phyloP scores from a whole-genome alignment of 2,888 invertebrate genomes.

The Eurois occulta region DNA sequence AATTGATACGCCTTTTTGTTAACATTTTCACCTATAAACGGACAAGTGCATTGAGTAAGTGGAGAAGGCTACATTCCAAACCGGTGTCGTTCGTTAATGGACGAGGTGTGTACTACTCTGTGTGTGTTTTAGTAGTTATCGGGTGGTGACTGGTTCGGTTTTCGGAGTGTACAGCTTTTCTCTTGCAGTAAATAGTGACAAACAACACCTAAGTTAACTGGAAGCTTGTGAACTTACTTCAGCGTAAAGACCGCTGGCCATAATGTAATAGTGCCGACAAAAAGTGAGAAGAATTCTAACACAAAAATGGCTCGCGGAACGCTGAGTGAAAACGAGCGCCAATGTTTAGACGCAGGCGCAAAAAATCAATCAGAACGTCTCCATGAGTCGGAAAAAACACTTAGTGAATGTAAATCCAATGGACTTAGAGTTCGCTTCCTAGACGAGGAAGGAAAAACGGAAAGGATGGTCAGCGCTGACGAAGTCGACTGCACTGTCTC shows the following conservation, averaged over 20 bases:
- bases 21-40: constrained; percentile 76
- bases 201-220: constrained; percentile 56
- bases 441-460: constrained; percentile 88
- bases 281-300: constrained; percentile 66
- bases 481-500: constrained; percentile 86
- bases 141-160: constrained; percentile 79
- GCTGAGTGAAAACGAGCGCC: constrained; percentile 87
- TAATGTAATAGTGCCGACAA: constrained; percentile 74
- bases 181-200: constrained; percentile 65
- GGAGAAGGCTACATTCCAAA: constrained; percentile 89
- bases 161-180: constrained; percentile 68
- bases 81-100: constrained; percentile 89
- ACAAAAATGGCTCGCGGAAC: constrained; percentile 87
- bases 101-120: constrained; percentile 87
- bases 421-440: constrained; percentile 87
- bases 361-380: constrained; percentile 83
- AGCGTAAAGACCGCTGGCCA: constrained; percentile 66
- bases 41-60: constrained; percentile 86
- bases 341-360: constrained; percentile 82
- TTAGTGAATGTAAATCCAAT: constrained; percentile 79
- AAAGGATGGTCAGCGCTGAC: constrained; percentile 86
- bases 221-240: constrained; percentile 63
- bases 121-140: constrained; percentile 84
- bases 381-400: constrained; percentile 82
- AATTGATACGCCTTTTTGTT: constrained; percentile 70